Evolutionary conservation across 2,888 invertebrate species (phyloP).

Genomic region (Oxycera nigricornis): DNA sequence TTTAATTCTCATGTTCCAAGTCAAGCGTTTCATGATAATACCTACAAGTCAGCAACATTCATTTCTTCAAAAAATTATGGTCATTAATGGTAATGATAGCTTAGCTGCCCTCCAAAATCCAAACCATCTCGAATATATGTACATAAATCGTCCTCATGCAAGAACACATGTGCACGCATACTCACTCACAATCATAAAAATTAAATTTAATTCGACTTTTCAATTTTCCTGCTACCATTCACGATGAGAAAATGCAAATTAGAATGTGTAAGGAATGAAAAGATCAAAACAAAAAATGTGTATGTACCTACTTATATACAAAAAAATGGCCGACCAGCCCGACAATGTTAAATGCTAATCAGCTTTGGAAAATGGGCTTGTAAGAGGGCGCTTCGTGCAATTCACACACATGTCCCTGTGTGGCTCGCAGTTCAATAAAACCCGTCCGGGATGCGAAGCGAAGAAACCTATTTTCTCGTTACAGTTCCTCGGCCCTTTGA

Average conservation of each 20-base stretch:
- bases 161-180: not conserved
- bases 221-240: not conserved
- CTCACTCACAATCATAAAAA: not conserved
- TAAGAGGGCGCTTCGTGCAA: conserved; percentile 32
- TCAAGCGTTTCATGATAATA: no score
- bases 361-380: conserved; percentile 34
- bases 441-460: not conserved
- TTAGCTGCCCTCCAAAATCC: no score
- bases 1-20: no score
- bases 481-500: no score
- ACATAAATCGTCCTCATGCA: no score
- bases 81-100: no score
- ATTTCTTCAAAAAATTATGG: no score
- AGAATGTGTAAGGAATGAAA: conserved; percentile 1
- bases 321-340: conserved; percentile 27
- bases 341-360: conserved; percentile 36
- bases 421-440: conserved; percentile 7
- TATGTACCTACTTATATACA: not conserved
- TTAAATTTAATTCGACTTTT: conserved; percentile 1
- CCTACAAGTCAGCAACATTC: no score
- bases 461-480: conserved; percentile 6
- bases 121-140: no score
- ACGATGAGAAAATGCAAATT: conserved; percentile 8
- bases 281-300: not conserved
- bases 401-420: conserved; percentile 35